Base-by-base conservation (phyloP, 2,113 vertebrate species). In the Melospiza melodia region DNA sequence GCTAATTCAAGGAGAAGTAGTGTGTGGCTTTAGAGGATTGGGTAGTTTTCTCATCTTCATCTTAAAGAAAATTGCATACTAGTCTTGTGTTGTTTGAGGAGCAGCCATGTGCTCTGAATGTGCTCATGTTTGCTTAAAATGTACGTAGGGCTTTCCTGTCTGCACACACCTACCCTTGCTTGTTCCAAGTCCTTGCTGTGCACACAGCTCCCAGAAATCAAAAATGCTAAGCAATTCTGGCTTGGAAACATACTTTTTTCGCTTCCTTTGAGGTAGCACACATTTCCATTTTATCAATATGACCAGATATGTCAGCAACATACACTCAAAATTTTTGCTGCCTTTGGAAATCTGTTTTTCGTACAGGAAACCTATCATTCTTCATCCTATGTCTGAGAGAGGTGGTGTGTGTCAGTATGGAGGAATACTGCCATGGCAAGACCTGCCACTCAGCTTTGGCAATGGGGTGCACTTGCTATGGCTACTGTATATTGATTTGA, bases 81-180 rank as follows among this genome's bases (percentile, higher is more conserved):
- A 35, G 43, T 85, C 28, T 75, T 77, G n/a, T 31, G 28, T 27
- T 85, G 58, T 82, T 87, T 87, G 61, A 79, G 33, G 49, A 80
- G 59, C 55, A 71, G 41, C 39, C 0, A 0, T 22, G 22, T 52
- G 15, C 19, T 76, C 35, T 48, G 27, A 49, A 27, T 20, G 16
- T 85, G 43, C 67, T 94, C 59, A 35, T 2, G 0, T 39, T 85
- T 1, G 12, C 39, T 93, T 80, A 86, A 23, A 88, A 37, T 4
- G 6, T 74, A 25, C 17, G 4, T 39, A 8, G 69, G 52, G 61
- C 23, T 93, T 68, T 54, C 9, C 6, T 6, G 49, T 9, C 4
- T 0, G 0, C 4, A 11, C 2, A 5, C 8, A 12, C 6, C 9
- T 44, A 16, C 15, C 2, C 5, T 20, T 30, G 14, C 11, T 41